Evolutionary conservation across 2,888 invertebrate species (phyloP).

Genomic region (Ornithoptera alexandrae): DNA sequence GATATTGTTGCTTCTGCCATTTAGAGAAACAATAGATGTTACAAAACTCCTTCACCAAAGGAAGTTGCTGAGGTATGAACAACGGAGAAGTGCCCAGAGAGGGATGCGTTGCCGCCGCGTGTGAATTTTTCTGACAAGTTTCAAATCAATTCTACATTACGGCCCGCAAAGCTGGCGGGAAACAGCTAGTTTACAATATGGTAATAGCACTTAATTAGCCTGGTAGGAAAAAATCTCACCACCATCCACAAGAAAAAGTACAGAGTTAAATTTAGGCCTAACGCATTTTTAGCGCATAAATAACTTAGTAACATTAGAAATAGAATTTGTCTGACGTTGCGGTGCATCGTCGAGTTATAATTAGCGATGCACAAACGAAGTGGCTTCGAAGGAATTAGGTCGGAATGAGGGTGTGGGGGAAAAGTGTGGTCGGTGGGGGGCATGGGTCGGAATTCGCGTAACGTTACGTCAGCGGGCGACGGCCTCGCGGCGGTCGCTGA

Average conservation of each 20-base stretch:
- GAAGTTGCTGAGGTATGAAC: too few relatives aligned
- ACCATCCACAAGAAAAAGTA: background rate
- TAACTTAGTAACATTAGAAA: conserved; percentile 57
- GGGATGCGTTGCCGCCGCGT: too few relatives aligned
- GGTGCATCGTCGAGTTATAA: conserved; percentile 68
- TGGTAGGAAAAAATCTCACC: too few relatives aligned
- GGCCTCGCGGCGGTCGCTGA: conserved; percentile 75
- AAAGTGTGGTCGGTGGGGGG: conserved; percentile 40
- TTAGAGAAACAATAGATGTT: too few relatives aligned
- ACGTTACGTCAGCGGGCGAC: conserved; percentile 78
- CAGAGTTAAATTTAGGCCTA: conserved; percentile 16
- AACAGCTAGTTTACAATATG: too few relatives aligned
- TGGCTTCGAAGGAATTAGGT: conserved; percentile 78
- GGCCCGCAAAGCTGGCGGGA: too few relatives aligned
- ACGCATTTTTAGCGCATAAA: conserved; percentile 45
- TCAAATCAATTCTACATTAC: too few relatives aligned
- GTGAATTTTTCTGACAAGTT: too few relatives aligned
- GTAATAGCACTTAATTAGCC: too few relatives aligned
- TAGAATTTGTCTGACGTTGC: conserved; percentile 65
- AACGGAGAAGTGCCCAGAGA: too few relatives aligned
- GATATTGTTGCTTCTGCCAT: too few relatives aligned
- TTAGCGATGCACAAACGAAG: conserved; percentile 75
- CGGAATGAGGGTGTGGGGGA: conserved; percentile 55
- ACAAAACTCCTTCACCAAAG: too few relatives aligned
- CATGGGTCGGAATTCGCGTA: conserved; percentile 72